These are phyloP conservation scores for Nycteola revayana DNA, from an alignment of 2,888 invertebrate genomes.

Conservation along the genomic window DNA sequence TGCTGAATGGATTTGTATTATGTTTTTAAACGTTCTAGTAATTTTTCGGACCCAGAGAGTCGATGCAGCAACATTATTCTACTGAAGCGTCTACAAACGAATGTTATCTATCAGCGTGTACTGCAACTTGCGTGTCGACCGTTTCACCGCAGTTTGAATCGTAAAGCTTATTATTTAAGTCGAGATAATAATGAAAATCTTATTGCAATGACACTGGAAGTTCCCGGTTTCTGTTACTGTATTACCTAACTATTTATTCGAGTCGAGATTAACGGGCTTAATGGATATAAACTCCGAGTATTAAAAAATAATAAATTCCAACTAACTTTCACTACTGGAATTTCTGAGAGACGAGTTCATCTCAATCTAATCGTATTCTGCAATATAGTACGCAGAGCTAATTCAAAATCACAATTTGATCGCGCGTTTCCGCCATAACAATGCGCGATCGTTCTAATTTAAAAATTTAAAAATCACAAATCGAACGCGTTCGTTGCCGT, in stretches of 20 bases:
- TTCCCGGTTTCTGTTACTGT: slow-evolving; percentile 44
- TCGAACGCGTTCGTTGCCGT: not conserved
- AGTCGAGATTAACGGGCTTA: slow-evolving; percentile 30
- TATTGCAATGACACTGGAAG: slow-evolving; percentile 59
- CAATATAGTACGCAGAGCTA: slow-evolving; percentile 27
- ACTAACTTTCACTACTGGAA: slow-evolving; percentile 21
- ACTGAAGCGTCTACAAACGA: slow-evolving; percentile 34
- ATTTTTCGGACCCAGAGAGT: slow-evolving; percentile 20
- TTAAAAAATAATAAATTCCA: slow-evolving; percentile 19
- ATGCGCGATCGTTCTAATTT: not conserved
- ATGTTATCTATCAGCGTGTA: slow-evolving; percentile 28
- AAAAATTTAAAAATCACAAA: not conserved
- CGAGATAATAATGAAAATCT: slow-evolving; percentile 49
- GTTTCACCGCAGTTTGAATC: slow-evolving; percentile 20
- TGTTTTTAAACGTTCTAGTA: too few relatives aligned
- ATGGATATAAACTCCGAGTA: slow-evolving; percentile 11
- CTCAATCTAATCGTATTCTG: slow-evolving; percentile 27
- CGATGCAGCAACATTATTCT: slow-evolving; percentile 27
- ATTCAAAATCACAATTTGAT: slow-evolving; percentile 31
- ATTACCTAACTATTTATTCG: slow-evolving; percentile 31
- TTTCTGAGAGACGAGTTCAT: slow-evolving; percentile 17
- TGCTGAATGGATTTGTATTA: too few relatives aligned
- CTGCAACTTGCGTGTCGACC: slow-evolving; percentile 26
- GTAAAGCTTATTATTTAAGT: slow-evolving; percentile 46
- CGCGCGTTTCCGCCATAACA: not conserved